Evolutionary conservation across 2,113 vertebrate genomes (phyloP), one percentile per base, ranked within the genome.

Genomic region (Parus major): DNA sequence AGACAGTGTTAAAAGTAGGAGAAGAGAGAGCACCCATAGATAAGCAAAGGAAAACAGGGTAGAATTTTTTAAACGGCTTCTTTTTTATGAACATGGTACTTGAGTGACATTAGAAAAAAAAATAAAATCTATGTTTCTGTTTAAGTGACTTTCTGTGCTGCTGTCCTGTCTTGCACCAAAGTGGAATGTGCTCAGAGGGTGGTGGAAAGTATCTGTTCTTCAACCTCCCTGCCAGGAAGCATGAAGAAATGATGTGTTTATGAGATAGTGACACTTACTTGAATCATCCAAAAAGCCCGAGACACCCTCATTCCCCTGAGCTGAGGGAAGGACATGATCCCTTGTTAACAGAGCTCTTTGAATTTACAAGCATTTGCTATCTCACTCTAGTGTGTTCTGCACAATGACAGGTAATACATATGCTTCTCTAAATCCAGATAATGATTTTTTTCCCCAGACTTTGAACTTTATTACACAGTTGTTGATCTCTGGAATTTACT

Each of bases 71-170:
- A 33, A 86, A 63, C 10, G 11, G 10, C 21, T 69, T 93, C 12
- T 69, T n/a, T 76, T 69, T 76, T 53, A 57, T 72, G 31, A 88
- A 22, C 12, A 3, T 7, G 4, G 21, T 39, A 71, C 35, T 4
- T n/a, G 15, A 56, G 9, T 66, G 53, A 44, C n/a, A 16, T 25
- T 69, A 6, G 5, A n/a, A 73, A 73, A 78, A 78, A 35, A 17
- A 7, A 3, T 12, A 3, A 28, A 63, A 50, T 6, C 2, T 21
- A 0, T 31, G 7, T 73, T 75, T 71, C 36, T 72, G 2, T 82
- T 61, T 86, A 70, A 61, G 4, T 69, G 19, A 53, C n/a, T 89
- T 84, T 31, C 35, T 93, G 22, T 63, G 41, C 46, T 85, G 41
- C 49, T 88, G 8, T 90, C 31, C 12, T 17, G 41, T 68, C 17